Evolutionary conservation across 2,888 invertebrate genomes (phyloP).

Genomic region (Lingula anatina): DNA sequence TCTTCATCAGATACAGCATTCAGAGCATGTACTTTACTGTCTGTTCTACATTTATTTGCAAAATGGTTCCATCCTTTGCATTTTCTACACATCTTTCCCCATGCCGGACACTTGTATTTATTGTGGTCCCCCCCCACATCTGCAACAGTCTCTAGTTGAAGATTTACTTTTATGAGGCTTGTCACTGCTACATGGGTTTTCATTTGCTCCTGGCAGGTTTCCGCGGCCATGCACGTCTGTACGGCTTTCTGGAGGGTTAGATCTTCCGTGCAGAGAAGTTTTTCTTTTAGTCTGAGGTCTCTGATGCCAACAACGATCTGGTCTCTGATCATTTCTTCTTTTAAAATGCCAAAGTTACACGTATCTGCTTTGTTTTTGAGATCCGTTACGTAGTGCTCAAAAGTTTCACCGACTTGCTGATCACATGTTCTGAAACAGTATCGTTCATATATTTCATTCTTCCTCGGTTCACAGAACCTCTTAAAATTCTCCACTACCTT

Average conservation of each 20-base stretch:
- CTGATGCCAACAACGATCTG: not conserved
- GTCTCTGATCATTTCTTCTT: not conserved
- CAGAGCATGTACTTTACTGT: not conserved
- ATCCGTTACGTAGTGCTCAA: not conserved
- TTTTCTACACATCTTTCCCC: not conserved
- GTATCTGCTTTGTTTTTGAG: not conserved
- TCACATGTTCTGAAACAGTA: not conserved
- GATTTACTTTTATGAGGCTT: too few relatives aligned
- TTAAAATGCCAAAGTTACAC: not conserved
- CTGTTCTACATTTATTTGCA: not conserved
- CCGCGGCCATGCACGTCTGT: not conserved
- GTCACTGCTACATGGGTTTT: too few relatives aligned
- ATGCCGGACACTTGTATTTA: not conserved
- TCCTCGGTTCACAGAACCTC: not conserved
- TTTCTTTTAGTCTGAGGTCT: not conserved
- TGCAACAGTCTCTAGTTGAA: not conserved
- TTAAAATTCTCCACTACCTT: not conserved
- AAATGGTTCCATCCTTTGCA: not conserved
- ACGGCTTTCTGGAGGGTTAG: not conserved
- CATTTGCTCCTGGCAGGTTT: too few relatives aligned
- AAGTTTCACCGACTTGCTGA: not conserved
- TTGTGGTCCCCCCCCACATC: not conserved
- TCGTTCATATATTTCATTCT: not conserved
- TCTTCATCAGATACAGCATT: not conserved
- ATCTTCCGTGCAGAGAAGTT: not conserved